Base-by-base conservation (phyloP, 2,888 invertebrate genomes). In the Drosophila setosimentum region DNA sequence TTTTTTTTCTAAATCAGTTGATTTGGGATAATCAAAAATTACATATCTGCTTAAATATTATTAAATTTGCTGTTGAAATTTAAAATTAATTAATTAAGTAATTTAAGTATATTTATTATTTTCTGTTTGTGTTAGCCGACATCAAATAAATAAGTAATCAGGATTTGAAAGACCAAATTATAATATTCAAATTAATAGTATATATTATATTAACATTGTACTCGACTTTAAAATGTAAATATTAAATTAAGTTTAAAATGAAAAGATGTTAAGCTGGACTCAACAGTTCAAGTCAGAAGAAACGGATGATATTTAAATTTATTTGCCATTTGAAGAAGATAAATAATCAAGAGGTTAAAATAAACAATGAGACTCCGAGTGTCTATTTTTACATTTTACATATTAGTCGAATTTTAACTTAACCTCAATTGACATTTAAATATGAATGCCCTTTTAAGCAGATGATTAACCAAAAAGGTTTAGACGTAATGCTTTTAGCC, bases 401-500 rank as follows among this genome's bases (percentile, higher is more conserved):
- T 27, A 11, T n/a, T 11, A 18, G 7, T 8, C 0, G 4, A n/a
- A n/a, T 37, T 35, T 35, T 24, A 0, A 24, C 11, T n/a, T 54
- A 16, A 7, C 8, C 11, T 40, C 21, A 57, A 21, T 42, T 40
- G 40, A 57, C 40, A 40, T 55, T 55, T 29, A 21, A 67, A 50
- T 68, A 33, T 32, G 55, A 57, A 40, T 50, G 40, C 40, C 16
- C 32, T 49, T 59, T 58, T 54, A 58, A 61, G 51, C 21, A 57
- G 37, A 50, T 61, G 58, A 48, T 42, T 60, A 58, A 54, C 60
- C 55, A 59, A 54, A 48, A 42, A 35, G 54, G 40, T 53, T 71
- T 11, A 50, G 54, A 51, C 59, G 50, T 48, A 59, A 71, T 32
- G 62, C 51, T 57, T 24, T 40, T 21, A 57, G 21, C 21, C 1